Evolutionary conservation across 2,113 vertebrate genomes (phyloP).

Genomic region (Chaetura pelagica): DNA sequence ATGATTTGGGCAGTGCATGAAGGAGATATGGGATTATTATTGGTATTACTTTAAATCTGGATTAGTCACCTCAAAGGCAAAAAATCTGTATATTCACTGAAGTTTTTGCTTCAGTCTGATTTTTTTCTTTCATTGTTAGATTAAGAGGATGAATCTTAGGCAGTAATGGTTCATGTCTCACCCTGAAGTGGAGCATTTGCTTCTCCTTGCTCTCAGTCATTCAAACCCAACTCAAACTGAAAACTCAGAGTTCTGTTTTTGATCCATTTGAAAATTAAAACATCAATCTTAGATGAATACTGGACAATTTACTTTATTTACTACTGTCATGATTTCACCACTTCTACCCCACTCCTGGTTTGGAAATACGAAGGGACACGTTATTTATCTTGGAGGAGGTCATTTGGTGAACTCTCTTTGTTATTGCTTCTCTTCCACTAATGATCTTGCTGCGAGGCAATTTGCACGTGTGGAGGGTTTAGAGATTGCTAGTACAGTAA

Average conservation of each 20-base stretch:
- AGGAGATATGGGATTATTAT: background rate
- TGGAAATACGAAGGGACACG: background rate
- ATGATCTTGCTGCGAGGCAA: background rate
- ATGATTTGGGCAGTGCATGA: background rate
- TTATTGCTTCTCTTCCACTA: background rate
- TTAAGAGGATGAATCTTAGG: background rate
- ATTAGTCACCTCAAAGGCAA: background rate
- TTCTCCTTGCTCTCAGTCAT: background rate
- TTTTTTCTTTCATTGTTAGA: background rate
- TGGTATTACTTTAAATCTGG: background rate
- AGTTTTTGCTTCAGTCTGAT: background rate
- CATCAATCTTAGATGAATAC: background rate
- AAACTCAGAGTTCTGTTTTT: background rate
- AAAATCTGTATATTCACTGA: background rate
- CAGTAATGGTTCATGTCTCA: background rate
- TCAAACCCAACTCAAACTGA: background rate
- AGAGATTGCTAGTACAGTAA: constrained; percentile 38
- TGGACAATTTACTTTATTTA: constrained; percentile 31
- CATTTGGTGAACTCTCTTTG: background rate
- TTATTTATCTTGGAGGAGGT: constrained; percentile 7
- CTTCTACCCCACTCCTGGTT: constrained; percentile 32
- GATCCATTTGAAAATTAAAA: background rate
- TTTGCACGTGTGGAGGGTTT: background rate
- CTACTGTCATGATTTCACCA: constrained; percentile 26
- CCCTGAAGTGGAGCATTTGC: background rate